phyloP scores from a whole-genome alignment of 2,888 invertebrate species.

The Neria commutata region DNA sequence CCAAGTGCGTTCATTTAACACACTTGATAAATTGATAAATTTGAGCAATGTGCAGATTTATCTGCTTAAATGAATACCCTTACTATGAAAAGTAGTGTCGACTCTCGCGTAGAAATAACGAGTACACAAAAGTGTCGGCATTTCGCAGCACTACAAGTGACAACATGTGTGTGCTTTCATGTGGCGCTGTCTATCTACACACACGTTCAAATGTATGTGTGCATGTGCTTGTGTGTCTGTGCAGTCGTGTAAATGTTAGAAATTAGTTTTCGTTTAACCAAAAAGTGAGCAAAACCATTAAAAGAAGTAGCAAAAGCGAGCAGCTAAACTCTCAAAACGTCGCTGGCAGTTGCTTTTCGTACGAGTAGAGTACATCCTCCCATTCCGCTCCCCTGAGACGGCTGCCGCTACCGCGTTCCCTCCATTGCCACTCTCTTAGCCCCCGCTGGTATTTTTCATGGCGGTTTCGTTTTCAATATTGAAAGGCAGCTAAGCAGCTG shows the following conservation, averaged over 20 bases:
- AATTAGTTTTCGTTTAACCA: slow-evolving; percentile 3
- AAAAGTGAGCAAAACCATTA: background rate
- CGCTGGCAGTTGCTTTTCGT: no score
- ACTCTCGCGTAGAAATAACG: no score
- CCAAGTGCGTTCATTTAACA: no score
- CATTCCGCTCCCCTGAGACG: background rate
- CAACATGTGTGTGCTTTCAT: no score
- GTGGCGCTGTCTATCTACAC: no score
- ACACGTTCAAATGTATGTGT: background rate
- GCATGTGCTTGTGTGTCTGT: background rate
- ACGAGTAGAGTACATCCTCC: background rate
- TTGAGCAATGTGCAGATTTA: no score
- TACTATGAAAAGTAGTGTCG: no score
- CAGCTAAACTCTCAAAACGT: background rate
- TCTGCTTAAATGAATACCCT: no score
- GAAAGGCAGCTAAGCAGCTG: slow-evolving; percentile 37
- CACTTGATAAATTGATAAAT: no score
- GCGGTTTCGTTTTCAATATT: slow-evolving; percentile 36
- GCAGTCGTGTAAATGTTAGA: background rate
- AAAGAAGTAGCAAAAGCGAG: background rate
- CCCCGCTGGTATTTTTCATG: no score
- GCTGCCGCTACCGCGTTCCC: background rate
- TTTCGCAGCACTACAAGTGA: no score
- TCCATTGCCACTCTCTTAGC: slow-evolving; percentile 4
- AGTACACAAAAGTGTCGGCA: no score